Conservation (phyloP, 2,888 invertebrate genomes). For the Cinara cedri region DNA sequence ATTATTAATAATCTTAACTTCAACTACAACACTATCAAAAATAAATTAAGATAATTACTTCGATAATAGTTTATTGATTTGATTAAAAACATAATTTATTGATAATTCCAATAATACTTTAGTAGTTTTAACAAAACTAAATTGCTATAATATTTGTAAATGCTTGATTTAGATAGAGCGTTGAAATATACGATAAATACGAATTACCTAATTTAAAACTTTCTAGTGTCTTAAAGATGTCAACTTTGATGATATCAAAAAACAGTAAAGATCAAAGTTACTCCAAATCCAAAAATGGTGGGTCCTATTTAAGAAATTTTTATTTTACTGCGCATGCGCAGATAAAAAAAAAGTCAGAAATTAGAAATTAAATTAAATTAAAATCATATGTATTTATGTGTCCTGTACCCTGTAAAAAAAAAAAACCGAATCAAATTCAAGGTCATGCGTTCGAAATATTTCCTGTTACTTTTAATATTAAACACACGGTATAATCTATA, state of each 20-base stretch:
- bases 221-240: background rate
- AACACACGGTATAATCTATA: too few relatives aligned
- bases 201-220: background rate
- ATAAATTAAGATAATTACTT: background rate
- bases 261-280: background rate
- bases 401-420: too few relatives aligned
- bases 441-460: too few relatives aligned
- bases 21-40: too few relatives aligned
- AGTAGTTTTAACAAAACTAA: constrained; percentile 1
- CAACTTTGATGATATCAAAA: constrained; percentile 17
- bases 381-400: too few relatives aligned
- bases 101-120: too few relatives aligned
- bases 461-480: too few relatives aligned
- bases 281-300: background rate
- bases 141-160: background rate
- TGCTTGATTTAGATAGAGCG: background rate
- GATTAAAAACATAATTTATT: too few relatives aligned
- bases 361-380: too few relatives aligned
- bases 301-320: constrained; percentile 11
- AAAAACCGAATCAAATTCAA: too few relatives aligned
- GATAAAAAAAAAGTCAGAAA: background rate
- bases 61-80: too few relatives aligned
- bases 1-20: too few relatives aligned
- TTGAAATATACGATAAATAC: constrained; percentile 8
- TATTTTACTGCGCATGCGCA: constrained; percentile 2